Evolutionary conservation across 2,797 vertebrate species (phyloP), one percentile per base, ranked within the genome.

Genomic region (Sebastes matsubarae): DNA sequence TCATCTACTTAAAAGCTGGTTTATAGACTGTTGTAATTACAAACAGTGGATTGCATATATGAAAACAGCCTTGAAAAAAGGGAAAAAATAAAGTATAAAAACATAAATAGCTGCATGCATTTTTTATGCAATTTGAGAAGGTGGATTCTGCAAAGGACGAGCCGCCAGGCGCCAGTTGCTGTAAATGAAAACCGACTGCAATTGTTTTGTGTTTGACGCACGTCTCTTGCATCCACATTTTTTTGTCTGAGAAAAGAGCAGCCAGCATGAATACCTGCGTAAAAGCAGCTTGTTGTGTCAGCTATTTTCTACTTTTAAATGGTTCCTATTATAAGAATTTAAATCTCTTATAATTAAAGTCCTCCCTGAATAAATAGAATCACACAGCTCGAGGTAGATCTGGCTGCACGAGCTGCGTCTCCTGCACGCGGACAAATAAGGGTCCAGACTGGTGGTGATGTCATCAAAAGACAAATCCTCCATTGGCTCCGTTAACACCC

Each of bases 61-160:
- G 36, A 38, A 38, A 38, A 38, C 36, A 38, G 36, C 36, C 36
- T 38, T 38, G 36, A 6, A 38, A 38, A 13, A 38, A 13, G 12
- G 36, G 36, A 5, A 13, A 38, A 38, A 38, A 38, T 38, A 38
- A 38, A 38, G 36, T 38, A 38, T 1, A 13, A 38, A 38, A 38
- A 38, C 13, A 38, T 38, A 13, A 38, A 38, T 38, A 38, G 36
- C 54, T 72, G 58, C 25, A 24, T 70, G 75, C 72, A 80, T 84
- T 83, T 90, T 86, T 88, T 77, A 74, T 69, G 89, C 80, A 85
- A 84, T 83, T 12, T 74, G 84, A 91, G 81, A 75, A 68, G 32
- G n/a, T 64, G 79, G 63, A 42, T 72, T 82, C 50, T 65, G 58
- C 22, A 25, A 60, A 60, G 46, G 60, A 67, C 59, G 27, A 38